Evolutionary conservation across 1,140 invertebrate species (phyloP), one percentile per base, ranked within the genome.

Genomic region (Thaumatotibia leucotreta): DNA sequence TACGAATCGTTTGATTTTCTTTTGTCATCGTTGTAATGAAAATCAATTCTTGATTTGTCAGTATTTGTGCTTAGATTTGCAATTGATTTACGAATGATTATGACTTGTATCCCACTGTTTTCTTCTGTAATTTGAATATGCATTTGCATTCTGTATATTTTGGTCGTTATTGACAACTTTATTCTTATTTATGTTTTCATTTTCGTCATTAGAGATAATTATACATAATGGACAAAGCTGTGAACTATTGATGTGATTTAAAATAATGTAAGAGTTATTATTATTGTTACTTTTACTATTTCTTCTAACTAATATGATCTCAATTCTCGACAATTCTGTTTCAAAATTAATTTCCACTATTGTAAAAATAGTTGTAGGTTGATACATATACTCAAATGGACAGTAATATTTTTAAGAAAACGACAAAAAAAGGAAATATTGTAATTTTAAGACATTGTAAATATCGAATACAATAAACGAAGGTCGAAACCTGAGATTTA

Each of bases 391-490:
- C 69, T 75, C 79, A 80, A 85, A 86, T 79, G 83, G 84, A 87
- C 88, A 90, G 88, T 88, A 85, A 72, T 88, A 87, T 79, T 63
- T 68, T 54, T 82, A 85, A 79, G 79, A 78, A 76, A 80, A 81
- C 80, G 77, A 78, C 77, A 75, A 82, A 84, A 86, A 87, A 84
- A 83, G 74, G 73, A 73, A 68, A 76, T 77, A 72, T 64, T 71
- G 63, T 87, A 87, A 82, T 75, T 77, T 68, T 83, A 84, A 84
- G 75, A 27, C 65, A 72, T 79, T 90, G 87, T 90, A 90, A 87
- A 90, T 90, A 90, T 81, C 72, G 82, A 76, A 74, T 72, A 72
- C 69, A 78, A 85, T 74, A 74, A 88, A 45, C 39, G 17, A 45
- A 58, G 23, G 52, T 58, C 24, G 27, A 58, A n/a, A 58, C 52